Evolutionary conservation across 2,888 invertebrate species (phyloP), one percentile per base, ranked within the genome.

Genomic region (Microchrysa polita): DNA sequence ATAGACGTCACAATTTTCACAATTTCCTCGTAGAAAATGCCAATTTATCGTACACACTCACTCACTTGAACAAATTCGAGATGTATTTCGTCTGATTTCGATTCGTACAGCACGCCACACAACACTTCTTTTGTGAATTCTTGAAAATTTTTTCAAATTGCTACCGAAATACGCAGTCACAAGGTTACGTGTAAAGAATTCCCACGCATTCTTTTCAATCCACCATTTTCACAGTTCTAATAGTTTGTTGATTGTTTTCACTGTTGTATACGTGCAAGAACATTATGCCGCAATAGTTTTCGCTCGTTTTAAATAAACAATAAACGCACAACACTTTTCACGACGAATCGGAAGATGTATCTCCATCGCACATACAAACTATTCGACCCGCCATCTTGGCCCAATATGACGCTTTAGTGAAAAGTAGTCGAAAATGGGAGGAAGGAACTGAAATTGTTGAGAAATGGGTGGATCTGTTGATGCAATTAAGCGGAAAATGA

Each of bases 141-240:
- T 73, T 48, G 40, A 40, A 34, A 34, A 34, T 34, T 5, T n/a
- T 34, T 61, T 63, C 34, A 79, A 78, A 79, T 77, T 77, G 81
- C 83, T 83, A 81, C 83, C 79, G 84, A 82, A 82, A 81, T 83
- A 83, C 83, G 84, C 83, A 81, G 79, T 80, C 80, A 81, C 83
- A 83, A 84, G 83, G 83, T 84, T 83, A 84, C 84, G 84, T 73
- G 76, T 76, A 67, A 74, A 67, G 48, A 69, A 76, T 74, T 76
- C 76, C 74, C 74, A 76, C 74, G 74, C 76, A 74, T 75, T 74
- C 48, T n/a, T 48, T 57, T 67, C 57, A 53, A 22, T 18, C 18
- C 55, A 44, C 53, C 23, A 44, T 72, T 72, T 72, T 14, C 23
- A 10, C 34, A 14, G 7, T 10, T 40, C 5, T 23, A 18, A 23